These are phyloP conservation scores for Propsilocerus akamusi DNA, from an alignment of 1,140 invertebrate species.

Conservation along the genomic window DNA sequence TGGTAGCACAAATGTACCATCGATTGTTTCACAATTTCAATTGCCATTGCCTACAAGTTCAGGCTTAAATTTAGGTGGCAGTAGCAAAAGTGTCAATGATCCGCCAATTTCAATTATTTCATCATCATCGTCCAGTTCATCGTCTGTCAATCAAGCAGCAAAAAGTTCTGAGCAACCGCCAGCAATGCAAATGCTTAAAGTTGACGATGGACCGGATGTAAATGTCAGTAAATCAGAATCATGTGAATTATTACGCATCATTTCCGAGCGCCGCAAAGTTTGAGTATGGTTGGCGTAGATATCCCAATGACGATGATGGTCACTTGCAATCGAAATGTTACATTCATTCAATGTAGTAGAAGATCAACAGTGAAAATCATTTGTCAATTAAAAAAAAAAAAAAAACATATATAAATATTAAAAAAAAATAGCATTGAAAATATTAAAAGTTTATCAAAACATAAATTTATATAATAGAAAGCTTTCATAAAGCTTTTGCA, in stretches of 20 bases:
- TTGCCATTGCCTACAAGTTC: background rate
- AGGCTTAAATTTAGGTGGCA: background rate
- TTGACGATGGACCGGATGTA: conserved; percentile 4
- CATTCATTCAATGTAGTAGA: too few relatives aligned
- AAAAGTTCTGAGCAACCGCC: background rate
- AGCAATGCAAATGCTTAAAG: background rate
- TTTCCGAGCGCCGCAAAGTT: conserved; percentile 16
- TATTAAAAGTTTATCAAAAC: too few relatives aligned
- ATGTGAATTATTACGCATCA: conserved; percentile 21
- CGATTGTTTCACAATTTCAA: background rate
- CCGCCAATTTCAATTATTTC: background rate
- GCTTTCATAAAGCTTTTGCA: too few relatives aligned
- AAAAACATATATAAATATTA: too few relatives aligned
- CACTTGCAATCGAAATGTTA: conserved; percentile 1
- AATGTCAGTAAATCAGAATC: conserved; percentile 17
- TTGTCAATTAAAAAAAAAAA: too few relatives aligned
- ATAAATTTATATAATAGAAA: too few relatives aligned
- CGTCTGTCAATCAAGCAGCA: background rate
- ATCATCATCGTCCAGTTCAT: background rate
- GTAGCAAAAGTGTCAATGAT: background rate
- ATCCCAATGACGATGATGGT: background rate
- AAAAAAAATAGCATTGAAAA: too few relatives aligned
- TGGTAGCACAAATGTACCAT: background rate
- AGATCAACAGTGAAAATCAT: too few relatives aligned
- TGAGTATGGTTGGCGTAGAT: background rate